Percentiles rank a stretch among this genome's conserved stretches.
phyloP scores from a whole-genome alignment of 2,888 invertebrate species.

The Tridacna crocea region DNA sequence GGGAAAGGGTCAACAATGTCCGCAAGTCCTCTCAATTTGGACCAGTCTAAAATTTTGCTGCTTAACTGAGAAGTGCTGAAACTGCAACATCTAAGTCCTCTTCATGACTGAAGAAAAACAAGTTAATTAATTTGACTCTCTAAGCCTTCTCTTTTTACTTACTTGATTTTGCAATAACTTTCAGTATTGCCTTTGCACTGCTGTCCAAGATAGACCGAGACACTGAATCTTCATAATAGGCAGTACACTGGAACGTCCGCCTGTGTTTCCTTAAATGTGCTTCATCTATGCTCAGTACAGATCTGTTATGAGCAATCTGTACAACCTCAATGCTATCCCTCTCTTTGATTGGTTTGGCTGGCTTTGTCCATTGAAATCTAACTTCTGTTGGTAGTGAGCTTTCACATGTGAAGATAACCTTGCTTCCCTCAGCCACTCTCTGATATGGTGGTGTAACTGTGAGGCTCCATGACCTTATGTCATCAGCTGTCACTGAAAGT shows the following conservation, averaged over 20 bases:
- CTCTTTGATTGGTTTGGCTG: constrained; percentile 14
- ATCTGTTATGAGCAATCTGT: constrained; percentile 9
- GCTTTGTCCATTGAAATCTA: constrained; percentile 27
- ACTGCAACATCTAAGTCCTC: no score
- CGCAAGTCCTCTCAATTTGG: no score
- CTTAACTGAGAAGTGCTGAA: no score
- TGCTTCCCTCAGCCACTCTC: constrained; percentile 42
- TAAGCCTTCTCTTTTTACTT: background rate
- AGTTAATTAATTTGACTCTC: no score
- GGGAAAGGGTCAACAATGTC: no score
- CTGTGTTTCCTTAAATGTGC: constrained; percentile 35
- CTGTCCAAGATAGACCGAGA: background rate
- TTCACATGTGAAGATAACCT: constrained; percentile 41
- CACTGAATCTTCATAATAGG: background rate
- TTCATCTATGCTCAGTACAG: constrained; percentile 28
- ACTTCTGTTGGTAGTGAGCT: constrained; percentile 16
- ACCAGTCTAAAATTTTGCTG: no score
- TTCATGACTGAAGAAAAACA: no score
- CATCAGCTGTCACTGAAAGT: constrained; percentile 6
- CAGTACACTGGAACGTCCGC: constrained; percentile 30
- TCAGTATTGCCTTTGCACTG: constrained; percentile 6
- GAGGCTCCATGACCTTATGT: constrained; percentile 8
- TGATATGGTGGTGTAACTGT: constrained; percentile 23
- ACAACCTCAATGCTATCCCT: constrained; percentile 21
- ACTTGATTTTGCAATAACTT: constrained; percentile 7